A percentile compares a stretch with the other conserved stretches of the same genome.
phyloP scores from a whole-genome alignment of 1,140 invertebrate genomes.

The Cyphomyrmex costatus region DNA sequence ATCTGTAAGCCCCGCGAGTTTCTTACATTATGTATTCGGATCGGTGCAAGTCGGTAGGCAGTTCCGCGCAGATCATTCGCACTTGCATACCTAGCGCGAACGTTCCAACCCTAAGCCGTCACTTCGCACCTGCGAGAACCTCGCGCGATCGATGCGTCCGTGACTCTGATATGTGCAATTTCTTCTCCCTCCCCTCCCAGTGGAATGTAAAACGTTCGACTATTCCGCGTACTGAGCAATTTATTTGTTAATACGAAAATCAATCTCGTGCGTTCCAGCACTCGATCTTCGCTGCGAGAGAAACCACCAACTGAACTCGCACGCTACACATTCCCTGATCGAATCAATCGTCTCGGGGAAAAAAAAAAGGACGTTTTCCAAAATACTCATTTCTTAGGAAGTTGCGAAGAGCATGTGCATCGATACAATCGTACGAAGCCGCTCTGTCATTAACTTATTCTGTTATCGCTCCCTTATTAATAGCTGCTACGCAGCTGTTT shows the following conservation, averaged over 20 bases:
- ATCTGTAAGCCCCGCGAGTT: background rate
- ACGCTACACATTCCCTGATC: background rate
- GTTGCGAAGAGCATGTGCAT: background rate
- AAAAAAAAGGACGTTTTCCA: background rate
- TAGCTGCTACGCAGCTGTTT: background rate
- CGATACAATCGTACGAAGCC: background rate
- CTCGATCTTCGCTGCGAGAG: background rate
- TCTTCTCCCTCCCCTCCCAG: background rate
- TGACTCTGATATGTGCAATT: slow-evolving; percentile 28
- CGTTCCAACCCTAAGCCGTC: background rate
- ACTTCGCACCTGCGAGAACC: slow-evolving; percentile 9
- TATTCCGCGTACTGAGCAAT: slow-evolving; percentile 13
- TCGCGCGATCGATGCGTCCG: background rate
- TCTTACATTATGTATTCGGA: background rate
- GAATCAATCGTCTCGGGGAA: slow-evolving; percentile 23
- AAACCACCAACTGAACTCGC: background rate
- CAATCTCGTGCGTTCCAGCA: background rate
- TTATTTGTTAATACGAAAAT: slow-evolving; percentile 43
- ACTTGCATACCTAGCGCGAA: background rate
- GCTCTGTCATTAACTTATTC: background rate
- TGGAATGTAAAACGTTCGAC: slow-evolving; percentile 43
- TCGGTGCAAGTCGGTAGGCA: background rate
- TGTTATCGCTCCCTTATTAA: background rate
- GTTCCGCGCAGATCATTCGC: background rate
- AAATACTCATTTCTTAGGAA: background rate